Evolutionary conservation across 2,797 vertebrate species (phyloP), one percentile per base, ranked within the genome.

Genomic region (Ctenopoma multispine): DNA sequence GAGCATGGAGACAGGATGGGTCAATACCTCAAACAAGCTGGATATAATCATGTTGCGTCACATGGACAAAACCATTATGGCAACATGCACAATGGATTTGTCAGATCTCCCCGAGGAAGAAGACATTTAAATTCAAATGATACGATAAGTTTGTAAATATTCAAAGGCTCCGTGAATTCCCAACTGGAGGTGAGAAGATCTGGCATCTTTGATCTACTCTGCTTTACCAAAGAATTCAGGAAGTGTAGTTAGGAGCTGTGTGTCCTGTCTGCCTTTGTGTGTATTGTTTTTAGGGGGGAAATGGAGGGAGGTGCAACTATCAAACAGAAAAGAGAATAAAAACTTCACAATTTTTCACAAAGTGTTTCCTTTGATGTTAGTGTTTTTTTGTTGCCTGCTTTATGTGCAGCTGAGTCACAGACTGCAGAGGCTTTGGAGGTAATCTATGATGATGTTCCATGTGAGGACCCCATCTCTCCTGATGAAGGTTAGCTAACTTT

Each of bases 361-460:
- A 54, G 23, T 29, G 41, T 70, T 57, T n/a, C 12, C 54, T 77
- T 56, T 81, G 54, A 75, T 67, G n/a, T 15, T 12, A 0, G 24
- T 74, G 56, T 4, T 65, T 62, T 41, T 12, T 14, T 71, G 27
- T 17, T 58, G 18, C n/a, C 69, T 84, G 75, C 79, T 51, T 34
- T 41, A 0, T 11, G 21, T 48, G 66, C 20, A 53, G 56, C 84
- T 5, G 86, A 87, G 41, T 29, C 76, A 1, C 72, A 74, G 62
- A 40, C 68, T 4, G 27, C 34, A 0, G 80, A 82, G 48, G 75
- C 76, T 57, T 66, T 75, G 1, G 97, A 97, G 70, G 96, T 97
- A 84, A 97, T 99, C 91, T 99, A 99, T 3, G 97, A 99, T 21
- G 96, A 98, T 1, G 97, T 99, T 41, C 95, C 97, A 8, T 90